phyloP scores from a whole-genome alignment of 2,113 vertebrate species.

The Cynocephalus volans region DNA sequence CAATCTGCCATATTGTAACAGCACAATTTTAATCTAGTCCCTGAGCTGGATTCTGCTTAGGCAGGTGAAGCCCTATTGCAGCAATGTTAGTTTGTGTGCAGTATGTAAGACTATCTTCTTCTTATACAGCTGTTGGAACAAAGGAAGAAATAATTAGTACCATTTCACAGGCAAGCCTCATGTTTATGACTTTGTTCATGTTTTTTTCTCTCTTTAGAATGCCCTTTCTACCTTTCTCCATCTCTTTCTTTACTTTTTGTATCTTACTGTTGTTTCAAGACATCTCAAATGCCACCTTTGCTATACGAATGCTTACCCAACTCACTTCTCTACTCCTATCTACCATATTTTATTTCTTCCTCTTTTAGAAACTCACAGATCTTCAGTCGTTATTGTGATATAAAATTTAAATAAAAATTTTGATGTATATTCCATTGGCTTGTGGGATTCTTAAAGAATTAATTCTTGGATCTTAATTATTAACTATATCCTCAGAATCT shows the following conservation, averaged over 20 bases:
- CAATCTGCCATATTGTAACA: background rate
- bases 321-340: background rate
- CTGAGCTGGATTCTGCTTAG: background rate
- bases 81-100: background rate
- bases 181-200: background rate
- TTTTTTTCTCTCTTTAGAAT: background rate
- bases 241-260: background rate
- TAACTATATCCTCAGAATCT: background rate
- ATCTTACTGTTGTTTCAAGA: background rate
- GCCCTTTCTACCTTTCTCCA: background rate
- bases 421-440: no score
- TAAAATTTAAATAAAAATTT: background rate
- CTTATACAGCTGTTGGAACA: background rate
- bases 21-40: conserved; percentile 26
- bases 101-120: background rate
- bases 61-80: background rate
- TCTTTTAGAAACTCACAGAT: background rate
- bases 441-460: background rate
- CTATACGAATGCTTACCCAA: background rate
- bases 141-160: background rate
- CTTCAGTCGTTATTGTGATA: background rate
- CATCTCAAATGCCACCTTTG: background rate
- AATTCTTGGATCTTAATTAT: background rate
- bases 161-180: background rate
- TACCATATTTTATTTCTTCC: background rate